These are phyloP conservation scores for Xenopus petersii DNA, from an alignment of 2,797 vertebrate species.

Conservation along the genomic window DNA sequence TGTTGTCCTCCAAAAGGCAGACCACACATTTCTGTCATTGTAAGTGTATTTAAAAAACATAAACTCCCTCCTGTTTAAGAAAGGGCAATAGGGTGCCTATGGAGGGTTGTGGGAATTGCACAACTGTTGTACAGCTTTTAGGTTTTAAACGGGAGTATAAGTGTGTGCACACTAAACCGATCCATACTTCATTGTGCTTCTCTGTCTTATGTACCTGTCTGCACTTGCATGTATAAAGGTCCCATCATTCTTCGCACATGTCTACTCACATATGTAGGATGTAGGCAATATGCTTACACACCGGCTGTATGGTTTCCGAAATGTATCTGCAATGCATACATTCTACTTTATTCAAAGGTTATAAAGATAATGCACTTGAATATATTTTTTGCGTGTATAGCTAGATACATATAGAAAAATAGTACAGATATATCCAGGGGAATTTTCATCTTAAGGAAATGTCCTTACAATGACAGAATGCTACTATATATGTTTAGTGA, in stretches of 20 bases:
- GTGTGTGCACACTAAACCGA: conserved; percentile 1
- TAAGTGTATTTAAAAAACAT: neutral
- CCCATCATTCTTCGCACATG: neutral
- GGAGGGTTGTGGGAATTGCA: neutral
- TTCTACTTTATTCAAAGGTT: neutral
- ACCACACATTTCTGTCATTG: neutral
- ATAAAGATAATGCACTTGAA: neutral
- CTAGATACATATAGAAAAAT: neutral
- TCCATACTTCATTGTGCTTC: neutral
- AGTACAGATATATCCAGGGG: neutral
- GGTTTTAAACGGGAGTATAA: neutral
- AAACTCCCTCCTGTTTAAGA: neutral
- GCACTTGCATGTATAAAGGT: neutral
- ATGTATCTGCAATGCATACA: neutral
- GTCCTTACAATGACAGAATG: neutral
- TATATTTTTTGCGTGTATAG: neutral
- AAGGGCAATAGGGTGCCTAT: neutral
- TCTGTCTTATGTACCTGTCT: neutral
- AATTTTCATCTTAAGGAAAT: neutral
- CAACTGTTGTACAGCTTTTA: conserved; percentile 28
- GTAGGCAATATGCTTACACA: neutral
- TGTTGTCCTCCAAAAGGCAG: neutral
- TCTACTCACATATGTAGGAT: neutral
- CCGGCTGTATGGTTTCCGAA: neutral
- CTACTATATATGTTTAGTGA: too few species aligned